Conservation (phyloP, 1,140 invertebrate species). For the Cotesia chilonis region DNA sequence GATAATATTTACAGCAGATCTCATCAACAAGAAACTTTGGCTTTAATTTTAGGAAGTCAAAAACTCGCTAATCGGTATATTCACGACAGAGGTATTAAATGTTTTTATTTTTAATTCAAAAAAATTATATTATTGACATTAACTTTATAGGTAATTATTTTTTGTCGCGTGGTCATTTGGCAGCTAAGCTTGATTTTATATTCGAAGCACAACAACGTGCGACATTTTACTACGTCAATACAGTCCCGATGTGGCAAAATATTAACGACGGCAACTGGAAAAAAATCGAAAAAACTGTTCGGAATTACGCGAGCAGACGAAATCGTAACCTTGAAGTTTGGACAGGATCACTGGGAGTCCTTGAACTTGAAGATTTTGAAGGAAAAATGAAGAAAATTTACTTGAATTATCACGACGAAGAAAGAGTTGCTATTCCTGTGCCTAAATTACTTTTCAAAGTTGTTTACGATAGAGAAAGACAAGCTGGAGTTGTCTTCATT, state of each 20-base stretch:
- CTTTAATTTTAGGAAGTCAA: constrained; percentile 38
- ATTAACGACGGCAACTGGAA: constrained; percentile 75
- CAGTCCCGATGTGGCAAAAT: constrained; percentile 68
- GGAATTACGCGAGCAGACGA: constrained; percentile 50
- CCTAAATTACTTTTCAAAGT: constrained; percentile 71
- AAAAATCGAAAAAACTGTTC: constrained; percentile 60
- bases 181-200: constrained; percentile 73
- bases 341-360: constrained; percentile 64
- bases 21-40: constrained; percentile 40
- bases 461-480: constrained; percentile 62
- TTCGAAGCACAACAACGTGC: constrained; percentile 71
- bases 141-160: constrained; percentile 44
- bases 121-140: neutral
- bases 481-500: constrained; percentile 68
- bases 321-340: constrained; percentile 60
- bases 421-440: constrained; percentile 59
- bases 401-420: constrained; percentile 58
- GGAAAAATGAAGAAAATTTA: constrained; percentile 62
- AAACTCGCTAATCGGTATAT: constrained; percentile 37
- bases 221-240: constrained; percentile 75
- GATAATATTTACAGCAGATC: constrained; percentile 41
- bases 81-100: constrained; percentile 19
- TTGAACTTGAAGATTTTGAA: constrained; percentile 62
- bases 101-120: constrained; percentile 12
- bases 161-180: constrained; percentile 73